Evolutionary conservation across 2,888 invertebrate species (phyloP).

Genomic region (Sussaba pulchella): DNA sequence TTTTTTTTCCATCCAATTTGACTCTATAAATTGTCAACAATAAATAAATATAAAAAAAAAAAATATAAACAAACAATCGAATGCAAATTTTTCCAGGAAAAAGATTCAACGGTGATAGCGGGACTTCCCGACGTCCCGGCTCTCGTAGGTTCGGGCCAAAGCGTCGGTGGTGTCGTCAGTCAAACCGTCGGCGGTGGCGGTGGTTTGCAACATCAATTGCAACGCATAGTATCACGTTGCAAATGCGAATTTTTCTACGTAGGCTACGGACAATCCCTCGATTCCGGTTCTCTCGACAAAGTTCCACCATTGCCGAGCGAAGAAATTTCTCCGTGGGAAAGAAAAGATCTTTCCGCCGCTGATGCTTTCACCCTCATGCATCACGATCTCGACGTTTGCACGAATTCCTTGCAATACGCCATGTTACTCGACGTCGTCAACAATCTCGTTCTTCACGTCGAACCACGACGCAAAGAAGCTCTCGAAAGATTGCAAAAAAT

Average conservation of each 20-base stretch:
- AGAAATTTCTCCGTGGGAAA: constrained; percentile 91
- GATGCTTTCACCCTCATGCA: constrained; percentile 99
- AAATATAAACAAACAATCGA: not conserved
- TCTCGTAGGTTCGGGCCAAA: constrained; percentile 96
- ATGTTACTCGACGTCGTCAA: constrained; percentile 99
- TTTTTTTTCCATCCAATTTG: no score
- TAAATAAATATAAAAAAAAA: no score
- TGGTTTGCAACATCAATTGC: constrained; percentile 89
- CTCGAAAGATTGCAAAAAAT: constrained; percentile 95
- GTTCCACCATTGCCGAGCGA: constrained; percentile 90
- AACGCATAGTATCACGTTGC: constrained; percentile 98
- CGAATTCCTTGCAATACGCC: constrained; percentile 96
- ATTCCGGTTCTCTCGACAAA: constrained; percentile 87
- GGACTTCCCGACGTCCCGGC: constrained; percentile 94
- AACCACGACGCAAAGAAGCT: constrained; percentile 97
- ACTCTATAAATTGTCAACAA: no score
- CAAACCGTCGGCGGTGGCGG: constrained; percentile 94
- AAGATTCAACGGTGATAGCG: constrained; percentile 91
- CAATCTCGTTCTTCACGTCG: constrained; percentile 97
- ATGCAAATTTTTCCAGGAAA: constrained; percentile 84
- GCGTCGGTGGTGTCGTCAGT: constrained; percentile 98
- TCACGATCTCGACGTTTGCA: constrained; percentile 99
- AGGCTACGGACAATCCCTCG: constrained; percentile 93
- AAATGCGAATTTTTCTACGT: constrained; percentile 99
- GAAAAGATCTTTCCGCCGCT: constrained; percentile 92